phyloP scores from a whole-genome alignment of 2,797 vertebrate species.

The Leuciscus waleckii region DNA sequence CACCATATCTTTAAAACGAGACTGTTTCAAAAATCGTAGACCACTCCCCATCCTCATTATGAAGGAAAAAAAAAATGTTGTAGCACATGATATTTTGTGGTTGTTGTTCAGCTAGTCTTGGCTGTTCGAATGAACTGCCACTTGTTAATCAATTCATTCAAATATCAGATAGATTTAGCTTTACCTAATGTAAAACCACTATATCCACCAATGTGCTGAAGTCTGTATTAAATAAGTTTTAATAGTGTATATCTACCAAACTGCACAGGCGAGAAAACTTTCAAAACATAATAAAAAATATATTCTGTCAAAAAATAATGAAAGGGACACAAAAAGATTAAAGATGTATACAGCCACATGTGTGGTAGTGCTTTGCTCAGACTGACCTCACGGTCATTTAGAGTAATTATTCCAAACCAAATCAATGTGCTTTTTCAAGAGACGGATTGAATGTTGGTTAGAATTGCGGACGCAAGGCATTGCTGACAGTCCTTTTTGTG shows the following conservation, averaged over 20 bases:
- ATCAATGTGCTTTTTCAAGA: constrained; percentile 65
- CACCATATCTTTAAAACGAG: constrained; percentile 59
- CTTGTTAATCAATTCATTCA: background rate
- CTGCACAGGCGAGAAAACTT: constrained; percentile 1
- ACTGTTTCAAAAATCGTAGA: constrained; percentile 46
- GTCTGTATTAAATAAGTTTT: constrained; percentile 16
- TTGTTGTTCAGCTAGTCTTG: background rate
- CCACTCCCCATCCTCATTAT: background rate
- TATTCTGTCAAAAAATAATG: constrained; percentile 1
- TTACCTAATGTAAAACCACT: constrained; percentile 7
- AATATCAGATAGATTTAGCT: background rate
- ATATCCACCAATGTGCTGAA: constrained; percentile 5
- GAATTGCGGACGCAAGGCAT: constrained; percentile 61
- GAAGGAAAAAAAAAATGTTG: constrained; percentile 17
- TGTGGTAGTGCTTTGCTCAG: constrained; percentile 59
- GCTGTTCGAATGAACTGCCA: background rate
- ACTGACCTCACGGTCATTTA: constrained; percentile 65
- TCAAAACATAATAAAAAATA: background rate
- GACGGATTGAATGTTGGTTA: constrained; percentile 63
- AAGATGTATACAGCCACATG: constrained; percentile 55
- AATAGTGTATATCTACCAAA: background rate
- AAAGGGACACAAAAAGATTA: constrained; percentile 41
- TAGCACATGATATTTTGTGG: background rate
- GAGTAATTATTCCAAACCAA: constrained; percentile 66
- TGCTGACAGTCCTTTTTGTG: constrained; percentile 59